Evolutionary conservation across 2,888 invertebrate genomes (phyloP).

Genomic region (Trichopoda pennipes): DNA sequence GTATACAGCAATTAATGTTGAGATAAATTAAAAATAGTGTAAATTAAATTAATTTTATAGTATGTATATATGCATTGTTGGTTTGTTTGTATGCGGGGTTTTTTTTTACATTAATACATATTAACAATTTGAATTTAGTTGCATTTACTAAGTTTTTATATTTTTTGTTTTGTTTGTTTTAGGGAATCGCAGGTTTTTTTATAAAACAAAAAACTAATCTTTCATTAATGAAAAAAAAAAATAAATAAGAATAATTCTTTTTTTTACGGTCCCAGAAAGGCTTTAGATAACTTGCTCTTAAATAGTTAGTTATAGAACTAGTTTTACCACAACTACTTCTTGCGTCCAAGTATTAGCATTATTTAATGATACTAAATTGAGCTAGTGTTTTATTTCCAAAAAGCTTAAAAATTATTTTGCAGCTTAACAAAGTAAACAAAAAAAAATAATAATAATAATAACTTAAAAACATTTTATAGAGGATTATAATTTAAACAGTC

Average conservation of each 20-base stretch:
- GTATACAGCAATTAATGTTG: slow-evolving; percentile 4
- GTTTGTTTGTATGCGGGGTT: background rate
- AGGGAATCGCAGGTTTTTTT: background rate
- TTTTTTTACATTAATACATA: background rate
- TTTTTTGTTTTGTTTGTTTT: slow-evolving; percentile 5
- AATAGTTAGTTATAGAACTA: slow-evolving; percentile 15
- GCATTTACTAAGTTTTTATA: slow-evolving; percentile 14
- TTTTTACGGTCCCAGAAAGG: background rate
- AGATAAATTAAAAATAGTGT: slow-evolving; percentile 31
- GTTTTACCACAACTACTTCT: background rate
- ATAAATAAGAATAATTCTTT: background rate
- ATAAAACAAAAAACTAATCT: slow-evolving; percentile 11
- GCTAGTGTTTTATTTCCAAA: no score
- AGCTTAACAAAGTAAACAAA: no score
- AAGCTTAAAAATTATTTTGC: no score
- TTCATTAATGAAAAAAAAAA: background rate
- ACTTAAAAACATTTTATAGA: no score
- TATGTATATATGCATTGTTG: slow-evolving; percentile 46
- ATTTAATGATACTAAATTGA: no score
- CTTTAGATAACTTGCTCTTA: slow-evolving; percentile 3
- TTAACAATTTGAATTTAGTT: slow-evolving; percentile 16
- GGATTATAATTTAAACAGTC: no score
- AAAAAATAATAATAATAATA: no score
- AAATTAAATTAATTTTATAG: slow-evolving; percentile 43
- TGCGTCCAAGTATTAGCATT: background rate